A percentile compares a stretch with the other conserved stretches of the same genome.
These are phyloP conservation scores for Rana temporaria DNA, from an alignment of 2,113 vertebrate species.

Conservation along the genomic window DNA sequence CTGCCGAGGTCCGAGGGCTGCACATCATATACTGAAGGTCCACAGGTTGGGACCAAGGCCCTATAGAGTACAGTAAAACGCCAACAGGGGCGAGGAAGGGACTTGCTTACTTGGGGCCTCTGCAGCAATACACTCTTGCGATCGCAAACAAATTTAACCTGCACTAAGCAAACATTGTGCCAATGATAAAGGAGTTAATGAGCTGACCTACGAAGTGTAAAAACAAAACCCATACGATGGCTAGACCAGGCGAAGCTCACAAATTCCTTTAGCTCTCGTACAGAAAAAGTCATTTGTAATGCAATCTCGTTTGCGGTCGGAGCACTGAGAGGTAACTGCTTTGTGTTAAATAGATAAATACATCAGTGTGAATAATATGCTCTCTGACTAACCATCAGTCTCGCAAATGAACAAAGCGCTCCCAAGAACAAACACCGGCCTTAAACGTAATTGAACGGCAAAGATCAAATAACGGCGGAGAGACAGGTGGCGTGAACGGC, in stretches of 20 bases:
- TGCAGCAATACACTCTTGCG: too few species aligned
- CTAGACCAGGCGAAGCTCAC: background rate
- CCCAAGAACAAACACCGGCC: slow-evolving; percentile 23
- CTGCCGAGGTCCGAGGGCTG: too few species aligned
- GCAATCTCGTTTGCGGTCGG: slow-evolving; percentile 34
- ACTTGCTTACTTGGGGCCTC: too few species aligned
- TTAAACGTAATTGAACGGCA: slow-evolving; percentile 25
- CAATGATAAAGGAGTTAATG: background rate
- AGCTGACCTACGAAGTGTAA: background rate
- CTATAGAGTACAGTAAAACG: too few species aligned
- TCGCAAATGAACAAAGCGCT: slow-evolving; percentile 21
- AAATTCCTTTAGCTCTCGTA: slow-evolving; percentile 5
- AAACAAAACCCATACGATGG: background rate
- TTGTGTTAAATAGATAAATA: slow-evolving; percentile 39
- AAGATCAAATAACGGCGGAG: slow-evolving; percentile 15
- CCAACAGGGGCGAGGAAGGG: too few species aligned
- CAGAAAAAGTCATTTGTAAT: slow-evolving; percentile 16
- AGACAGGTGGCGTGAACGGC: slow-evolving; percentile 7
- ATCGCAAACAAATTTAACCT: too few species aligned
- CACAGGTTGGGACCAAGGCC: too few species aligned
- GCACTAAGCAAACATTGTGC: background rate
- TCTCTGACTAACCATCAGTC: slow-evolving; percentile 30
- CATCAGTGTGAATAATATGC: slow-evolving; percentile 38
- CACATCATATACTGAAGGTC: too few species aligned
- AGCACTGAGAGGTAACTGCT: background rate